phyloP scores from a whole-genome alignment of 2,797 vertebrate species.

The Oreochromis grahami region DNA sequence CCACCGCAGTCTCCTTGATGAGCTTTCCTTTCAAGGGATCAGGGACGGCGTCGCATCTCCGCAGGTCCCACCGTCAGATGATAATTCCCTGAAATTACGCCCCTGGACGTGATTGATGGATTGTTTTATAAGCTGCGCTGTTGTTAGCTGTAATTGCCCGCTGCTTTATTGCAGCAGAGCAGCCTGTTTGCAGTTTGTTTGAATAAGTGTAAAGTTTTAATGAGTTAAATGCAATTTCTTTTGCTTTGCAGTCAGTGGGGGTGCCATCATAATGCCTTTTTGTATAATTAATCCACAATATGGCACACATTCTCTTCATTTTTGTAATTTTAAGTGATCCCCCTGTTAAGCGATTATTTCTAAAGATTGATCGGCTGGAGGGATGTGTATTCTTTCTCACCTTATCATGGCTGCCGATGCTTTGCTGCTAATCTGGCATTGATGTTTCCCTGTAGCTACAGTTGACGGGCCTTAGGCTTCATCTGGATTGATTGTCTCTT shows the following conservation, averaged over 20 bases:
- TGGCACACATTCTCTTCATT: neutral
- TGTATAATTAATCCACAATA: neutral
- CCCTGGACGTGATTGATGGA: constrained; percentile 43
- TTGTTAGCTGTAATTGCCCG: constrained; percentile 32
- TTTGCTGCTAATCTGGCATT: constrained; percentile 14
- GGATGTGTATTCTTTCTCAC: neutral
- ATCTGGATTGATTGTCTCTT: constrained; percentile 45
- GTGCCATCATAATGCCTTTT: neutral
- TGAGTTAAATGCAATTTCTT: constrained; percentile 25
- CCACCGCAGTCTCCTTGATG: constrained; percentile 15
- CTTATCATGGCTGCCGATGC: neutral
- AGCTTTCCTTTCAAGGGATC: constrained; percentile 15
- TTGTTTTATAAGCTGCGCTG: constrained; percentile 45
- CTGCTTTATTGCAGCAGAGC: constrained; percentile 34
- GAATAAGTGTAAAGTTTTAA: constrained; percentile 38
- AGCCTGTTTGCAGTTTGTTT: constrained; percentile 20
- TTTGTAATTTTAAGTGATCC: neutral
- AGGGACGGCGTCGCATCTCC: constrained; percentile 10
- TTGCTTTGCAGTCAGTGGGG: constrained; percentile 19
- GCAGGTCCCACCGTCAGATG: constrained; percentile 13
- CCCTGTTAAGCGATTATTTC: constrained; percentile 1
- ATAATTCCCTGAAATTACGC: constrained; percentile 47
- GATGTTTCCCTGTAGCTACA: constrained; percentile 9
- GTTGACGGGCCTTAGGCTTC: constrained; percentile 30
- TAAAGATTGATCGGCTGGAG: neutral